Evolutionary conservation across 2,113 vertebrate genomes (phyloP), one percentile per base, ranked within the genome.

Genomic region (Gracilinanus agilis): DNA sequence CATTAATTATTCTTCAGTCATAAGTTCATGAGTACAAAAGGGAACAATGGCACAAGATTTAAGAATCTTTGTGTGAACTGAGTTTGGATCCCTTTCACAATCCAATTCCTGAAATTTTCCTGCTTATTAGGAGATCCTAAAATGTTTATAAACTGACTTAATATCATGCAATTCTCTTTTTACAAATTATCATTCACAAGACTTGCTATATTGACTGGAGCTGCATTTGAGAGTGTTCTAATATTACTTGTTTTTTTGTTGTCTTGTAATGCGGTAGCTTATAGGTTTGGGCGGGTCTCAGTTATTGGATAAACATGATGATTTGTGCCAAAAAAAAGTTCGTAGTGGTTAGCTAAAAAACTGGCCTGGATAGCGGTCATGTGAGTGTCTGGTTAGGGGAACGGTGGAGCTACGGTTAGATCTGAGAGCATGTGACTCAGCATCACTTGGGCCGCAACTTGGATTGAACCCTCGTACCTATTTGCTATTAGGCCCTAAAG

Each of bases 1-100:
- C 97, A 97, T 93, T 97, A 97, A 89, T 95, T 95, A 89, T 90
- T 96, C 91, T 97, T 98, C 96, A 97, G 92, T 93, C 83, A 90
- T 25, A 92, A 95, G 55, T 96, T 98, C 93, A 54, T 88, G 58
- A 97, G 91, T 54, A 94, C 94, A 55, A 92, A 97, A 54, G 91
- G 0, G 10, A 90, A 94, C 1, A 0, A 95, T 75, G 83, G 94
- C 94, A 3, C 94, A 55, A 93, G 90, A 91, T 58, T 95, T 54
- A 92, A 92, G 58, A 92, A 93, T 97, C 75, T 27, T 90, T 34
- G 91, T 90, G 91, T 92, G 95, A 96, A 92, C n/a, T 91, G 90
- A 53, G 92, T 88, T 94, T 89, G 25, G n/a, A 55, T 29, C 54
- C 34, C 29, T 95, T 95, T 88, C 90, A 27, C 90, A 67, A 91